phyloP scores from a whole-genome alignment of 2,888 invertebrate genomes.

The Dorcus hopei region DNA sequence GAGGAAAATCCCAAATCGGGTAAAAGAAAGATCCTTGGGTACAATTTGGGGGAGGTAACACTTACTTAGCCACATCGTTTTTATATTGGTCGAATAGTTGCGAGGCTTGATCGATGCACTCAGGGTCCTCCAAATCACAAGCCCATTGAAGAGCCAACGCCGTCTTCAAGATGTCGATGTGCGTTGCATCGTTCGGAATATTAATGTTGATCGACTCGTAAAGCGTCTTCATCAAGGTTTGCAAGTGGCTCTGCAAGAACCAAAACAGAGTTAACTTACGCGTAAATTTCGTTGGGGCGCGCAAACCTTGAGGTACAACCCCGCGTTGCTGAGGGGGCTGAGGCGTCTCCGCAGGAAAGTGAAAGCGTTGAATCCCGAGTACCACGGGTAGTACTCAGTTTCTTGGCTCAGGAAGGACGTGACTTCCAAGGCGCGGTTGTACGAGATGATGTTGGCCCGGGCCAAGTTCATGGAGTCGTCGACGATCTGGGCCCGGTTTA shows the following conservation, averaged over 20 bases:
- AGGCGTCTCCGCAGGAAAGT: conserved; percentile 41
- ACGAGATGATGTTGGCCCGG: conserved; percentile 60
- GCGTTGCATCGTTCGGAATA: conserved; percentile 28
- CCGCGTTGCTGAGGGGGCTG: conserved; percentile 7
- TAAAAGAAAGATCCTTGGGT: not conserved
- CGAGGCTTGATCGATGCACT: conserved; percentile 55
- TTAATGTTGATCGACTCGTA: conserved; percentile 24
- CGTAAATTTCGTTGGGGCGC: not conserved
- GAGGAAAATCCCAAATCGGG: too few species aligned
- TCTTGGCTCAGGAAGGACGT: conserved; percentile 68
- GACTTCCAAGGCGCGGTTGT: conserved; percentile 62
- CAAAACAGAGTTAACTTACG: not conserved
- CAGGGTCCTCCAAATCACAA: conserved; percentile 59
- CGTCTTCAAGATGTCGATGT: conserved; percentile 59
- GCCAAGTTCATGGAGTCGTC: conserved; percentile 78
- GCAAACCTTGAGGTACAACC: conserved; percentile 7
- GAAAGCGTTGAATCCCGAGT: conserved; percentile 56
- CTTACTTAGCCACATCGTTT: conserved; percentile 32
- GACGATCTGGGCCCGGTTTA: conserved; percentile 73
- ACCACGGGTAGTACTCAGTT: conserved; percentile 76
- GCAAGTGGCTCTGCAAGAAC: conserved; percentile 16
- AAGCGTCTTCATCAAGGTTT: conserved; percentile 21
- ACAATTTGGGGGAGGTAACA: not conserved
- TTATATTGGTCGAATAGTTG: conserved; percentile 46
- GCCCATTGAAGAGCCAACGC: conserved; percentile 60